These are phyloP conservation scores for Aix galericulata DNA, from an alignment of 2,113 vertebrate genomes.

Conservation along the genomic window DNA sequence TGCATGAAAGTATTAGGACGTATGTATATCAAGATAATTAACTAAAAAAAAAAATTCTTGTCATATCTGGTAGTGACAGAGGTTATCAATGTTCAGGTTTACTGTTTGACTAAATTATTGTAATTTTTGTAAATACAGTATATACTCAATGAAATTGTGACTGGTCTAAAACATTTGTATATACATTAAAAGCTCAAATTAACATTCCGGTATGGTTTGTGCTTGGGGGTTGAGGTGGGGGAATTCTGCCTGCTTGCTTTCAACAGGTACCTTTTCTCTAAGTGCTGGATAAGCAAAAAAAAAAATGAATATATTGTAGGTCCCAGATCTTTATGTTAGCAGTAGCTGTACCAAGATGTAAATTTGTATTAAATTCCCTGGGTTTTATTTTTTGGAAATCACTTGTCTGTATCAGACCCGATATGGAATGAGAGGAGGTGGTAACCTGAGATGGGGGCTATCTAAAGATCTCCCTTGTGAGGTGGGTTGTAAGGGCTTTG, in stretches of 20 bases:
- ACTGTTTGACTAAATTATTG: conserved; percentile 77
- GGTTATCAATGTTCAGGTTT: conserved; percentile 73
- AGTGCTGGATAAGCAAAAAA: neutral
- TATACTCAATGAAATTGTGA: conserved; percentile 77
- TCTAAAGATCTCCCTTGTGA: accelerated
- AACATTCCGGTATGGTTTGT: conserved; percentile 48
- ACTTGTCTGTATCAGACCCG: accelerated
- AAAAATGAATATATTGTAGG: neutral
- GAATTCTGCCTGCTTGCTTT: neutral
- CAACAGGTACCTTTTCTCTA: neutral
- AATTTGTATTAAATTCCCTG: neutral
- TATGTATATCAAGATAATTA: conserved; percentile 73
- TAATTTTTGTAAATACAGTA: conserved; percentile 84
- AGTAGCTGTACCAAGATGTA: neutral
- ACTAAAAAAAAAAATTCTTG: conserved; percentile 52
- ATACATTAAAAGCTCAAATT: conserved; percentile 80
- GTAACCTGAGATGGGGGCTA: neutral
- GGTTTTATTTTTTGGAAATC: neutral
- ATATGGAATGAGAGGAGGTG: accelerated
- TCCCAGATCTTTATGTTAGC: neutral
- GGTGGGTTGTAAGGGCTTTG: accelerated
- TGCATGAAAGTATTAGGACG: conserved; percentile 73
- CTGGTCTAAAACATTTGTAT: conserved; percentile 81
- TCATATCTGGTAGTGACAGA: conserved; percentile 74
- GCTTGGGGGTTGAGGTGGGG: neutral